Evolutionary conservation across 1,140 invertebrate genomes (phyloP).

Genomic region (Drosophila tristis): DNA sequence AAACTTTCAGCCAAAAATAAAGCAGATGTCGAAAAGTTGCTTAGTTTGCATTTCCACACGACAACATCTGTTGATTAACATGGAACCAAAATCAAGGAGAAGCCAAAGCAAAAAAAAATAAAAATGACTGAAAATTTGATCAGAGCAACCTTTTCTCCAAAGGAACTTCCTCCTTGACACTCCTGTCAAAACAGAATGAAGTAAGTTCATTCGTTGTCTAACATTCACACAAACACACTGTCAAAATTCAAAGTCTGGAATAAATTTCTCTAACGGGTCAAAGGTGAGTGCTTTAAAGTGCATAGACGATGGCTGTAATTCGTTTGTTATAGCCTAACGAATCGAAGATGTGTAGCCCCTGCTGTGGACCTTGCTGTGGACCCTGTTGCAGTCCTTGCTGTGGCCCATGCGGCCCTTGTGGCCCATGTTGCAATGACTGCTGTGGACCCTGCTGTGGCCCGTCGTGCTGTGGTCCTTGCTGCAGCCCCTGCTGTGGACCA

Average conservation of each 20-base stretch:
- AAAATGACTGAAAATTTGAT: neutral
- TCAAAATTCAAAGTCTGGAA: conserved; percentile 38
- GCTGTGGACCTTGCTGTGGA: conserved; percentile 21
- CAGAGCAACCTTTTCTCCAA: neutral
- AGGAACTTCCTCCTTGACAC: neutral
- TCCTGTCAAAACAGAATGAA: conserved; percentile 1
- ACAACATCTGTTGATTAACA: conserved; percentile 38
- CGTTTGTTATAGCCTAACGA: conserved; percentile 5
- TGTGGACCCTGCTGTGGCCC: conserved; percentile 14
- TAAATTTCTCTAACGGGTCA: conserved; percentile 67
- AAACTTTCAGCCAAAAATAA: conserved; percentile 42
- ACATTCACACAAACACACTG: conserved; percentile 12
- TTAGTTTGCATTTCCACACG: conserved; percentile 49
- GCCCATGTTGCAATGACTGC: neutral
- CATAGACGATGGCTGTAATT: no score
- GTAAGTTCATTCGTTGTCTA: conserved; percentile 6
- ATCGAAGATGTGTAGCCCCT: conserved; percentile 65
- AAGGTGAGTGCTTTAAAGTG: conserved; percentile 29
- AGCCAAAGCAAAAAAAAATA: conserved; percentile 22
- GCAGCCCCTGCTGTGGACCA: conserved; percentile 26
- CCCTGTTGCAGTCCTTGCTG: conserved; percentile 33
- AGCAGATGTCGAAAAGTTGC: conserved; percentile 53
- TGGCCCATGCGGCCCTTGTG: conserved; percentile 12
- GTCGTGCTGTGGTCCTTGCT: conserved; percentile 30
- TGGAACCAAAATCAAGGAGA: neutral